A percentile compares a stretch with the other conserved stretches of the same genome.
phyloP scores from a whole-genome alignment of 2,888 invertebrate genomes.

The Horisme vitalbata region DNA sequence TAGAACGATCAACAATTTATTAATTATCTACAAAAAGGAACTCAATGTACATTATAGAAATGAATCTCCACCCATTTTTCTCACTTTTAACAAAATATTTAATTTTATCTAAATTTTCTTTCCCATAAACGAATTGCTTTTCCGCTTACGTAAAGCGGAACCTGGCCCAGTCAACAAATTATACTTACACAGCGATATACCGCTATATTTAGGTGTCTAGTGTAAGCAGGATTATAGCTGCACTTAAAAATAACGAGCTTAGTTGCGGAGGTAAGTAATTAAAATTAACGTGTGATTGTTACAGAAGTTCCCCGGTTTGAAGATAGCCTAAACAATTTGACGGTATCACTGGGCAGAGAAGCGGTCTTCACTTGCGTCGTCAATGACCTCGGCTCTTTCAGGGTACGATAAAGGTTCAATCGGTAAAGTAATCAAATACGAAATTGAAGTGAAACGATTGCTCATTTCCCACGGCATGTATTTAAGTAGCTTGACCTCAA shows the following conservation, averaged over 20 bases:
- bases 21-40: no score
- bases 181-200: conserved; percentile 15
- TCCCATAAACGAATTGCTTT: neutral
- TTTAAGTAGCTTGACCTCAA: conserved; percentile 30
- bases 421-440: conserved; percentile 21
- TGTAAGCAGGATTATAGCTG: conserved; percentile 28
- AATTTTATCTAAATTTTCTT: neutral
- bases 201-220: conserved; percentile 8
- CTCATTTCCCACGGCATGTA: conserved; percentile 28
- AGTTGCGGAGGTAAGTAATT: conserved; percentile 32
- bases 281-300: conserved; percentile 51
- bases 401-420: conserved; percentile 83
- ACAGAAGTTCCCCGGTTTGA: conserved; percentile 88
- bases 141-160: conserved; percentile 1
- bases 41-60: no score
- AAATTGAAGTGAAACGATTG: conserved; percentile 26
- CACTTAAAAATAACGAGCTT: conserved; percentile 29
- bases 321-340: conserved; percentile 90
- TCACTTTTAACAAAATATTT: conserved; percentile 2
- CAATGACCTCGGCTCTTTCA: conserved; percentile 89
- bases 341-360: conserved; percentile 90
- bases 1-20: no score
- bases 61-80: no score
- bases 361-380: conserved; percentile 93
- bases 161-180: conserved; percentile 6